These are phyloP conservation scores for Chloroclystis v-ata DNA, from an alignment of 2,888 invertebrate genomes.

Conservation along the genomic window DNA sequence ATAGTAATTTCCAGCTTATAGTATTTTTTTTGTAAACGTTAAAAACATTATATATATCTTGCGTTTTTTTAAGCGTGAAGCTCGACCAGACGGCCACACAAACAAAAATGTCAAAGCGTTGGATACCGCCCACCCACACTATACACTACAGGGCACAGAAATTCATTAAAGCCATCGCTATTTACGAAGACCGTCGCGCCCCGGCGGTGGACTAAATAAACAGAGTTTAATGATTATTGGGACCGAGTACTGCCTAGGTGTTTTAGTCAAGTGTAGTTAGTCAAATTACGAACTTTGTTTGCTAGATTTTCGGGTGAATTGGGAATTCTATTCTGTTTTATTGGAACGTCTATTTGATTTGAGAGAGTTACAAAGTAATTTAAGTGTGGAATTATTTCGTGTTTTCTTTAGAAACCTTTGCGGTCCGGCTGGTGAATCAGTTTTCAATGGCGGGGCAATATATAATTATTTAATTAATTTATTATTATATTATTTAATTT, in stretches of 20 bases:
- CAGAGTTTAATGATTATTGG: conserved; percentile 54
- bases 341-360: conserved; percentile 1
- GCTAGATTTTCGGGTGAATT: conserved; percentile 9
- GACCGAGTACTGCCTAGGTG: conserved; percentile 27
- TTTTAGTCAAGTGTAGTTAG: conserved; percentile 16
- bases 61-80: neutral
- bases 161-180: conserved; percentile 33
- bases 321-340: conserved; percentile 5
- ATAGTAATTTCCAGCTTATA: no score
- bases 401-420: neutral
- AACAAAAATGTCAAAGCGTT: neutral
- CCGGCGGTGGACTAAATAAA: conserved; percentile 43
- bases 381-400: neutral
- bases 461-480: no score
- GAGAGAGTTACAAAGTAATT: neutral
- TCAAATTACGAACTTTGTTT: conserved; percentile 17
- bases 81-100: neutral
- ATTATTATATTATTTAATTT: no score
- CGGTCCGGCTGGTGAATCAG: no score
- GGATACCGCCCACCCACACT: neutral
- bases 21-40: no score
- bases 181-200: conserved; percentile 28
- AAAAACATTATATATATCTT: no score
- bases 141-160: conserved; percentile 22
- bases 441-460: no score